These are phyloP conservation scores for Conistra vaccinii DNA, from an alignment of 2,888 invertebrate species.

Conservation along the genomic window DNA sequence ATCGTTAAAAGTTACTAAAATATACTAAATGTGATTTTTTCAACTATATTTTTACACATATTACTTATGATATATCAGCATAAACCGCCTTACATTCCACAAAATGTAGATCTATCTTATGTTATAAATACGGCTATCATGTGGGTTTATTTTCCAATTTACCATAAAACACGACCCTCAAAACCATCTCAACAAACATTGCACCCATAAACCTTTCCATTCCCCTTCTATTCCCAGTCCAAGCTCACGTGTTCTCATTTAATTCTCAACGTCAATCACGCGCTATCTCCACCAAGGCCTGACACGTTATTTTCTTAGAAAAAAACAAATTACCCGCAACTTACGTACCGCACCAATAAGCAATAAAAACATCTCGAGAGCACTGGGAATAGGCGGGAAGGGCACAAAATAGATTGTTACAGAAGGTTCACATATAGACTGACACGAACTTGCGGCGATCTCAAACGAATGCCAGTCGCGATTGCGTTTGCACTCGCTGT, in stretches of 20 bases:
- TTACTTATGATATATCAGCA: background rate
- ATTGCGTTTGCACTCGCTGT: background rate
- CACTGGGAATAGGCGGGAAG: slow-evolving; percentile 17
- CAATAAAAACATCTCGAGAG: slow-evolving; percentile 66
- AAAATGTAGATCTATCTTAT: background rate
- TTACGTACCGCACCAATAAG: slow-evolving; percentile 66
- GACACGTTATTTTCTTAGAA: slow-evolving; percentile 64
- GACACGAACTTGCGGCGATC: background rate
- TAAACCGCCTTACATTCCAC: background rate
- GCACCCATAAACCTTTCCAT: slow-evolving; percentile 22
- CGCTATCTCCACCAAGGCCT: slow-evolving; percentile 28
- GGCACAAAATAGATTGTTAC: background rate
- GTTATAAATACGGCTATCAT: slow-evolving; percentile 4
- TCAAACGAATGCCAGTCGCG: background rate
- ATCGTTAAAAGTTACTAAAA: background rate
- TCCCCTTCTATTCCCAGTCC: slow-evolving; percentile 10
- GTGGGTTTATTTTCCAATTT: slow-evolving; percentile 18
- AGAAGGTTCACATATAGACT: slow-evolving; percentile 5
- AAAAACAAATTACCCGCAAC: slow-evolving; percentile 63
- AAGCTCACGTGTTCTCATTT: slow-evolving; percentile 43
- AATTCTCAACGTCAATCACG: slow-evolving; percentile 56
- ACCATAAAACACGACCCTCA: slow-evolving; percentile 22
- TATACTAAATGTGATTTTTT: background rate
- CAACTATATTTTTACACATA: background rate
- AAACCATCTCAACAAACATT: slow-evolving; percentile 35